Percentiles rank a stretch among this genome's conserved stretches.
phyloP scores from a whole-genome alignment of 2,797 vertebrate species.

The Pachyuromys duprasi region DNA sequence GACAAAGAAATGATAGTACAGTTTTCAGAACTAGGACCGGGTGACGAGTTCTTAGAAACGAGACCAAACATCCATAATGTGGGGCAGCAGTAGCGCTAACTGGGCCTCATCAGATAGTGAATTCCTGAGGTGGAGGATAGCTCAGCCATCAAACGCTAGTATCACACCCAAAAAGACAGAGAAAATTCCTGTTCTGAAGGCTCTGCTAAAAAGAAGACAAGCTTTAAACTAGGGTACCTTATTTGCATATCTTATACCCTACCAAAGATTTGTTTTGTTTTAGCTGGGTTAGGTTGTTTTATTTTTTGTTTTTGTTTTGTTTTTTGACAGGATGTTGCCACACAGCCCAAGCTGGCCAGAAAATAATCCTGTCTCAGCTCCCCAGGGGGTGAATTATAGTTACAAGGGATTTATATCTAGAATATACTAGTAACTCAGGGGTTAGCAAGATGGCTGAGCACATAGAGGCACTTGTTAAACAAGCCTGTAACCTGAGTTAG shows the following conservation, averaged over 20 bases:
- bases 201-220: not conserved
- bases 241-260: not conserved
- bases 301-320: not conserved
- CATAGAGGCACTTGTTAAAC: not conserved
- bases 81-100: too few species aligned
- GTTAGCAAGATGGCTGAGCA: not conserved
- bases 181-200: slow-evolving; percentile 8
- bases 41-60: not conserved
- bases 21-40: not conserved
- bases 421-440: not conserved
- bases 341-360: not conserved
- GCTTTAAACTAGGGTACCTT: not conserved
- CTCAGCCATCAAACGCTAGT: too few species aligned
- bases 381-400: not conserved
- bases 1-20: not conserved
- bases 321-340: not conserved
- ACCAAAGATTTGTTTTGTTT: not conserved
- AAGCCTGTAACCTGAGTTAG: not conserved
- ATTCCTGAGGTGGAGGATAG: not conserved
- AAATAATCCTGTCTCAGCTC: not conserved
- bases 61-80: not conserved
- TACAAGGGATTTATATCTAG: not conserved
- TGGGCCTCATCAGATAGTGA: not conserved
- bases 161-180: not conserved
- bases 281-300: not conserved